phyloP scores from a whole-genome alignment of 1,140 invertebrate species.

The Parapsyche elsis region DNA sequence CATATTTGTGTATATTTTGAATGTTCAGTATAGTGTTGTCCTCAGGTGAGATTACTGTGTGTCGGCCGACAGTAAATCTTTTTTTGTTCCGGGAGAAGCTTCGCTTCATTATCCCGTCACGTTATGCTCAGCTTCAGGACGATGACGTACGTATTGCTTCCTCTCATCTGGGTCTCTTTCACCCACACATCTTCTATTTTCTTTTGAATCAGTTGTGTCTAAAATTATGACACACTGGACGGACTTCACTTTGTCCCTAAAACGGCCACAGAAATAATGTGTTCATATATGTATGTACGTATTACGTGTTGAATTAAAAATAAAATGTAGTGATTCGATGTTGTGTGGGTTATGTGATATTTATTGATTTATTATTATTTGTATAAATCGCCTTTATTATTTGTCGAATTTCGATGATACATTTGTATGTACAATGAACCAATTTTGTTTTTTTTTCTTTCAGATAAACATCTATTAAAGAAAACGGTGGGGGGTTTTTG shows the following conservation, averaged over 20 bases:
- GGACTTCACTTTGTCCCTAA: no score
- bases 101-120: slow-evolving; percentile 3
- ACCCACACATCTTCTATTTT: not conserved
- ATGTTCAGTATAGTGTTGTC: not conserved
- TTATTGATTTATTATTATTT: no score
- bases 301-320: not conserved
- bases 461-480: not conserved
- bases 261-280: not conserved
- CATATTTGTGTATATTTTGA: no score
- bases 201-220: no score
- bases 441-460: slow-evolving; percentile 4
- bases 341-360: no score
- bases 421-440: no score
- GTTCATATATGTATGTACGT: not conserved
- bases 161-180: not conserved
- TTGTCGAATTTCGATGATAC: no score
- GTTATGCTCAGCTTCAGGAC: slow-evolving; percentile 16
- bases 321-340: not conserved
- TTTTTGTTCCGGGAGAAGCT: not conserved
- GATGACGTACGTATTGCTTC: slow-evolving; percentile 6
- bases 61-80: not conserved
- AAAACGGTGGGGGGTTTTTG: not conserved
- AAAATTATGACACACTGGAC: no score
- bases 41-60: not conserved
- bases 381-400: no score